phyloP scores from a whole-genome alignment of 2,113 vertebrate species.

The Gavialis gangeticus region DNA sequence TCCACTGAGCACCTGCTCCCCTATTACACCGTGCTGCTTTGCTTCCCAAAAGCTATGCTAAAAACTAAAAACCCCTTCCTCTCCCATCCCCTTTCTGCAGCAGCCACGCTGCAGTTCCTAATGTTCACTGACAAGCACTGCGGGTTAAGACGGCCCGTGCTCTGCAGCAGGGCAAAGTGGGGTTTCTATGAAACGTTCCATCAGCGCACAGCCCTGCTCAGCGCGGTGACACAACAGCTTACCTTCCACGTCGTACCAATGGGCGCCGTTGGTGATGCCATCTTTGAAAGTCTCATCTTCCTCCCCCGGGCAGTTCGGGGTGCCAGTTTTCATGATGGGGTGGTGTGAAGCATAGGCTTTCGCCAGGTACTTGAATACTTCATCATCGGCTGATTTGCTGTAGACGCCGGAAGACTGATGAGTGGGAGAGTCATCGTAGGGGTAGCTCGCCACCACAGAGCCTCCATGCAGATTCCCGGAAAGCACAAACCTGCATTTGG shows the following conservation, averaged over 20 bases:
- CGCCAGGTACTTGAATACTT: constrained; percentile 90
- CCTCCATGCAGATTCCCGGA: constrained; percentile 97
- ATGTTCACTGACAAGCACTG: not conserved
- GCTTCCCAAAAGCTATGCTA: not conserved
- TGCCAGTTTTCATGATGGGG: constrained; percentile 92
- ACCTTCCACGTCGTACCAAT: constrained; percentile 96
- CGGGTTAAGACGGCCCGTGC: not conserved
- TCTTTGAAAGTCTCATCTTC: constrained; percentile 86
- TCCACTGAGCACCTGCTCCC: not conserved
- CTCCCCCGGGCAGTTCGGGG: constrained; percentile 85
- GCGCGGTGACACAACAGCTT: constrained; percentile 16
- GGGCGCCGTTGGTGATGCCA: constrained; percentile 94
- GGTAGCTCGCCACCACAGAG: constrained; percentile 96
- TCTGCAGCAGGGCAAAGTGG: not conserved
- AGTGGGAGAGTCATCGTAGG: constrained; percentile 90
- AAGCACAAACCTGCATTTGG: constrained; percentile 89
- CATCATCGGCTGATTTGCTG: constrained; percentile 91
- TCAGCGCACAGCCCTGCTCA: not conserved
- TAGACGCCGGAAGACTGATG: constrained; percentile 84
- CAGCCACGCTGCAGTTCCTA: not conserved
- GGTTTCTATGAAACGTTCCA: not conserved
- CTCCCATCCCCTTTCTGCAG: not conserved
- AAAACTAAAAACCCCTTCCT: constrained; percentile 10
- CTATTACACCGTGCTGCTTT: not conserved
- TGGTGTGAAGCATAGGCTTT: constrained; percentile 90